Evolutionary conservation across 1,140 invertebrate species (phyloP), one percentile per base, ranked within the genome.

Genomic region (Anthonomus grandis): DNA sequence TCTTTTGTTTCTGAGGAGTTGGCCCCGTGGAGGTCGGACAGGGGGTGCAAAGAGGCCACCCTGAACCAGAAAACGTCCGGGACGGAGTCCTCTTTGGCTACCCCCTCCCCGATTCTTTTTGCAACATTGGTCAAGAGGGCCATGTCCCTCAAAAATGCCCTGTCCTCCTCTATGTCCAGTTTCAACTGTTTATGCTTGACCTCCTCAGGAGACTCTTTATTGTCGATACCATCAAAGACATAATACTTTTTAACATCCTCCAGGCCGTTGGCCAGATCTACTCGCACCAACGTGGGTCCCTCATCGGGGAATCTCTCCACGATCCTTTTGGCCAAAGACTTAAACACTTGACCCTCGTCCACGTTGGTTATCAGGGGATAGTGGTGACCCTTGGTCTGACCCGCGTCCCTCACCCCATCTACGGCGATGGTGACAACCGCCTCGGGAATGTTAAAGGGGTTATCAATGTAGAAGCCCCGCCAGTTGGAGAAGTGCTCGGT

Each of bases 381-480:
- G 42, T 71, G 74, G 66, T 81, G 79, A 2, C 78, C 78, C 52
- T 79, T 80, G 19, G 72, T 72, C 36, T 70, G 64, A 50, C 71
- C 78, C 27, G 83, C 75, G 46, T 75, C 76, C 24, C 79, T 67
- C 17, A 88, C 74, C 52, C 88, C 89, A 73, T 88, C 84, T 34
- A 93, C 77, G 27, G 82, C 82, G 24, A 93, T 76, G 24, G 82
- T 81, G 19, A 92, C 85, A 41, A 88, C 79, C 25, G 86, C 87
- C 74, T 90, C 85, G 21, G 90, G 86, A 52, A 86, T 78, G 57
- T 83, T 78, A 62, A 93, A 92, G 6, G 89, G 85, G 76, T 89
- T 81, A 2, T 74, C 78, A 38, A 91, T 80, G 22, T 74, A 78
- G 47, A 93, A 65, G 12, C 87, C 88, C 62, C 76, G 76, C 87